Percentiles rank a stretch among this genome's conserved stretches.
These are phyloP conservation scores for Pristiophorus japonicus DNA, from an alignment of 2,113 vertebrate genomes.

Conservation along the genomic window DNA sequence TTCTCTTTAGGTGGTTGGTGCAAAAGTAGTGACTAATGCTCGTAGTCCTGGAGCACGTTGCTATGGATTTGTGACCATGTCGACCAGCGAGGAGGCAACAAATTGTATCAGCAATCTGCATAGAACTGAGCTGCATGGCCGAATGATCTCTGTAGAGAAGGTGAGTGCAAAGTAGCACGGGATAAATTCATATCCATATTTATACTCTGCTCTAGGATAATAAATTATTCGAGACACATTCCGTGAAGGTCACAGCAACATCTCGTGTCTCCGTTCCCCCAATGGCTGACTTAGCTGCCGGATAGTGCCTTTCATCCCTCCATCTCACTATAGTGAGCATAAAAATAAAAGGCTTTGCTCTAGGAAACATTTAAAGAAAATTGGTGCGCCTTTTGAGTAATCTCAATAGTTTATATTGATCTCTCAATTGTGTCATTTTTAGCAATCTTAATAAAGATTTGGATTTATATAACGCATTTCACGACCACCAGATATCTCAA, in stretches of 20 bases:
- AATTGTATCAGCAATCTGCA: slow-evolving; percentile 88
- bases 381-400: neutral
- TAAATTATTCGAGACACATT: too few species aligned
- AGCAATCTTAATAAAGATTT: too few species aligned
- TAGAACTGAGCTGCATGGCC: slow-evolving; percentile 87
- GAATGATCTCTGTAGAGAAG: slow-evolving; percentile 94
- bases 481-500: too few species aligned
- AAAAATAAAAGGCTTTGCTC: neutral
- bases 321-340: neutral
- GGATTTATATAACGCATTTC: too few species aligned
- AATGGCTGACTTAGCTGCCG: too few species aligned
- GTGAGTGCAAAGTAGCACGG: slow-evolving; percentile 50
- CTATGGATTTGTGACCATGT: slow-evolving; percentile 96
- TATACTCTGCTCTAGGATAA: too few species aligned
- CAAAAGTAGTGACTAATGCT: slow-evolving; percentile 94
- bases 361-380: neutral
- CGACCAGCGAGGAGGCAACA: slow-evolving; percentile 81
- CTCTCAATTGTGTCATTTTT: neutral
- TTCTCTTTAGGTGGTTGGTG: slow-evolving; percentile 76
- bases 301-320: too few species aligned
- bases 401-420: neutral
- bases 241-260: too few species aligned
- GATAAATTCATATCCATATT: too few species aligned
- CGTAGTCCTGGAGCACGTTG: slow-evolving; percentile 92
- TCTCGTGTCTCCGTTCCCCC: too few species aligned